phyloP scores from a whole-genome alignment of 1,140 invertebrate species.

The Centruroides sculpturatus region DNA sequence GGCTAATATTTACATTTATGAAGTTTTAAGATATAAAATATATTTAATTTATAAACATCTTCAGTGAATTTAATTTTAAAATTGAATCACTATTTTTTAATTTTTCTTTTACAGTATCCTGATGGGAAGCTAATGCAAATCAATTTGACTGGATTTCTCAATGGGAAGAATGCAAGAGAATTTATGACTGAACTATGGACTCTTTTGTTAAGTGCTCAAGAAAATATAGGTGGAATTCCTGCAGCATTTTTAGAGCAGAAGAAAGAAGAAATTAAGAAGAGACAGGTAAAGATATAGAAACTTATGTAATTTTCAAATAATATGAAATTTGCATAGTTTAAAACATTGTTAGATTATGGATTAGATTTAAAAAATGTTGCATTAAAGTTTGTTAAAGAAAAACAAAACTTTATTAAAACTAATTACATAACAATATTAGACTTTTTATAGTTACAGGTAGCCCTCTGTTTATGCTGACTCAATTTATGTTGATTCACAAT shows the following conservation, averaged over 20 bases:
- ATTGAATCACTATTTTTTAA: conserved; percentile 1
- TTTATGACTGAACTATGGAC: conserved; percentile 98
- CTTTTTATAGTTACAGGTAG: no score
- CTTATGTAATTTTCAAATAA: not conserved
- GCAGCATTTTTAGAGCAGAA: conserved; percentile 84
- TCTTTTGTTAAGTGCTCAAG: conserved; percentile 83
- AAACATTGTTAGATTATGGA: not conserved
- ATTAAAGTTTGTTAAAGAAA: not conserved
- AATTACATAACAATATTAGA: no score
- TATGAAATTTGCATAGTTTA: not conserved
- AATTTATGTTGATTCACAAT: no score
- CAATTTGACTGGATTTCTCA: conserved; percentile 96
- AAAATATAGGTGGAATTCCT: conserved; percentile 85
- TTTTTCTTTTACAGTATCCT: conserved; percentile 40
- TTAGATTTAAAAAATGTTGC: not conserved
- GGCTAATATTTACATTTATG: no score
- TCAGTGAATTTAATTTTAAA: not conserved
- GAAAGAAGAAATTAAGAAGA: conserved; percentile 83
- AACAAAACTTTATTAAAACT: not conserved
- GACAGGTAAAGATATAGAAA: conserved; percentile 17
- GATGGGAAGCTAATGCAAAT: conserved; percentile 99
- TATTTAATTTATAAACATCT: not conserved
- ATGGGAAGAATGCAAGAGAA: conserved; percentile 90
- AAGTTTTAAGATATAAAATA: not conserved
- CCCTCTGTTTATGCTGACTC: no score